Evolutionary conservation across 1,140 invertebrate species (phyloP).

Genomic region (Whitmania pigra): DNA sequence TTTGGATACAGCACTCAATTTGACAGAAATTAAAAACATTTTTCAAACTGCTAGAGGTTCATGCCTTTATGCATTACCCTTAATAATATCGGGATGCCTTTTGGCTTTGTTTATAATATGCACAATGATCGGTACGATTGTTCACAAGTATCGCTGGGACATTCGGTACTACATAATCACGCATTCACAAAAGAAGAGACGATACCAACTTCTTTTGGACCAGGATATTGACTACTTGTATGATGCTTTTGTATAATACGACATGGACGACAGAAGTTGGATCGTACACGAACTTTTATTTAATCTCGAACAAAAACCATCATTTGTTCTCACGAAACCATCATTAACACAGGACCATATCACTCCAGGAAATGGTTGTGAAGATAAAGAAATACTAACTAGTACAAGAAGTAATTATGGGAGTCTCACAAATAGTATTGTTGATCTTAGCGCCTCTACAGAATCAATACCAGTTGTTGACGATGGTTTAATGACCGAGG

Average conservation of each 20-base stretch:
- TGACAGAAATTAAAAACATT: neutral
- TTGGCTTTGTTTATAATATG: neutral
- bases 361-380: neutral
- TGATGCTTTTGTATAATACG: neutral
- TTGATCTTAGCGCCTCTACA: too few species aligned
- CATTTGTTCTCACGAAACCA: neutral
- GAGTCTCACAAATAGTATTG: too few species aligned
- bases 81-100: neutral
- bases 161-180: neutral
- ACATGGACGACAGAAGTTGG: neutral
- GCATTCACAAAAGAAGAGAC: neutral
- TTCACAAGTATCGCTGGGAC: constrained; percentile 2
- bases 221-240: neutral
- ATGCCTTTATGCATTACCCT: neutral
- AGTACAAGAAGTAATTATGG: neutral
- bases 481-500: neutral
- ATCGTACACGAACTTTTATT: neutral
- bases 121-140: neutral
- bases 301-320: neutral
- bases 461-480: neutral
- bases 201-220: neutral
- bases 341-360: too few species aligned
- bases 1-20: neutral
- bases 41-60: neutral
- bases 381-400: neutral